These are phyloP conservation scores for Bombus huntii DNA, from an alignment of 1,140 invertebrate species.

Conservation along the genomic window DNA sequence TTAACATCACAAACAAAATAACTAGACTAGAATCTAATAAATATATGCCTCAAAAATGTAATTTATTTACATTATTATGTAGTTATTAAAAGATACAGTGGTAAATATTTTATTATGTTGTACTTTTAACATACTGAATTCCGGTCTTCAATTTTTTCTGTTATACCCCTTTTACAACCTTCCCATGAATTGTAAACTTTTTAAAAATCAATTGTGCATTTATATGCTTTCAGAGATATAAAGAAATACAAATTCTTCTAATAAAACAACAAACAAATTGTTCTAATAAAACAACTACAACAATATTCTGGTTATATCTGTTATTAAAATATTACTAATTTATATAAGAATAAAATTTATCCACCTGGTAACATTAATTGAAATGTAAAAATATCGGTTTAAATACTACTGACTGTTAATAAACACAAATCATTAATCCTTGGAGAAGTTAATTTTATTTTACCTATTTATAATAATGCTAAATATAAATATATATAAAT, in stretches of 20 bases:
- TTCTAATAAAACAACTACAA: constrained; percentile 56
- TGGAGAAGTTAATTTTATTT: constrained; percentile 31
- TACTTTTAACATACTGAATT: constrained; percentile 40
- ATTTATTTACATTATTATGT: constrained; percentile 29
- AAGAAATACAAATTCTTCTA: constrained; percentile 50
- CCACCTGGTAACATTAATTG: constrained; percentile 59
- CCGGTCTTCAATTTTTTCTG: constrained; percentile 57
- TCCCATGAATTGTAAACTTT: constrained; percentile 39
- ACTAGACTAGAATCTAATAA: constrained; percentile 31
- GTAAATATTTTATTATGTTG: constrained; percentile 20
- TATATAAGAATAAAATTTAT: constrained; percentile 65
- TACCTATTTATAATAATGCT: not conserved
- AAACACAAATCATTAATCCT: constrained; percentile 48
- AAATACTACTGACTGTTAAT: constrained; percentile 59
- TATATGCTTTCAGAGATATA: constrained; percentile 60
- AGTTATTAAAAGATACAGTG: not conserved
- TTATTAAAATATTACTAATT: constrained; percentile 66
- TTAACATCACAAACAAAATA: not conserved
- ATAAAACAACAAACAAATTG: constrained; percentile 33
- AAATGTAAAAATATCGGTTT: constrained; percentile 54
- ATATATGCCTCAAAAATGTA: constrained; percentile 19
- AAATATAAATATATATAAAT: not conserved
- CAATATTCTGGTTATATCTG: constrained; percentile 62
- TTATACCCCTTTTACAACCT: constrained; percentile 27
- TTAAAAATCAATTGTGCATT: constrained; percentile 50